A percentile compares a stretch with the other conserved stretches of the same genome.
These are phyloP conservation scores for Aplochiton taeniatus DNA, from an alignment of 2,797 vertebrate species.

Conservation along the genomic window DNA sequence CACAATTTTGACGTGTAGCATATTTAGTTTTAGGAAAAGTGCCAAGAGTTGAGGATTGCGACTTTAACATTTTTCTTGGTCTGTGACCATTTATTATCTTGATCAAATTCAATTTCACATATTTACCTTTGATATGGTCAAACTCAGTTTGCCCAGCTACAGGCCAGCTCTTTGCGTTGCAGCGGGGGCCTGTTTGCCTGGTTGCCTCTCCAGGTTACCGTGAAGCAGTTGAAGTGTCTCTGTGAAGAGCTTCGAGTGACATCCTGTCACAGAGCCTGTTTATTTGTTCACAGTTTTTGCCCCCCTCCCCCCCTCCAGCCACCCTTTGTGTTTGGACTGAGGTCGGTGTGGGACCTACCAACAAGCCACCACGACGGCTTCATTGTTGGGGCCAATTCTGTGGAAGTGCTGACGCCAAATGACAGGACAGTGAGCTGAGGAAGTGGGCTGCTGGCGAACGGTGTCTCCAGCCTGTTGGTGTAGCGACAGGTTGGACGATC, in stretches of 20 bases:
- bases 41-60: constrained; percentile 1
- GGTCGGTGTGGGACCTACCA: constrained; percentile 53
- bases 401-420: constrained; percentile 62
- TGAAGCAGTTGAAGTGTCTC: constrained; percentile 51
- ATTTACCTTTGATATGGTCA: not conserved
- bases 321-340: constrained; percentile 65
- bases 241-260: constrained; percentile 61
- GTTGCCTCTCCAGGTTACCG: constrained; percentile 29
- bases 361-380: constrained; percentile 56
- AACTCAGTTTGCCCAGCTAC: constrained; percentile 16
- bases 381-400: constrained; percentile 60
- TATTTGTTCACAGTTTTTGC: constrained; percentile 61
- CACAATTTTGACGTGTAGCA: constrained; percentile 26
- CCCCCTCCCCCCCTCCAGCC: constrained; percentile 51
- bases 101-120: no score
- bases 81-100: no score
- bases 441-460: constrained; percentile 40
- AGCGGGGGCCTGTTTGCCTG: constrained; percentile 43
- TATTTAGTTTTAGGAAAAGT: constrained; percentile 37
- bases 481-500: not conserved
- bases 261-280: constrained; percentile 63
- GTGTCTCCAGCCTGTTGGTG: constrained; percentile 13
- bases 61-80: not conserved
- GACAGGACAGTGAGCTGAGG: constrained; percentile 31
- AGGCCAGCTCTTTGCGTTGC: not conserved